phyloP scores from a whole-genome alignment of 1,140 invertebrate genomes.

The Drusus annulatus region DNA sequence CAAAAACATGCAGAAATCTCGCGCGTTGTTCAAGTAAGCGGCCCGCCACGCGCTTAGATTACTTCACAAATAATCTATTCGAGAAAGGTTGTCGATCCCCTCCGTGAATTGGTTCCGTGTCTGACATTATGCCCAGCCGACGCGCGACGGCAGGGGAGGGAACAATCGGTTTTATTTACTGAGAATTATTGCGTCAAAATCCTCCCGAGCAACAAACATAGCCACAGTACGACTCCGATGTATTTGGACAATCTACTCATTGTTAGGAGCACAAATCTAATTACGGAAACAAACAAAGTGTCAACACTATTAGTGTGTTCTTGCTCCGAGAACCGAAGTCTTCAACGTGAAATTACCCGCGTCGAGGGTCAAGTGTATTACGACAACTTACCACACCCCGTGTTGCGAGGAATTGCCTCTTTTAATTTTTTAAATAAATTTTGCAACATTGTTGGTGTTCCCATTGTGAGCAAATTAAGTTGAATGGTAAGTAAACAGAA shows the following conservation, averaged over 20 bases:
- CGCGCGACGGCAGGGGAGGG: neutral
- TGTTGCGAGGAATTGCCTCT: too few species aligned
- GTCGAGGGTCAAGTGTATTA: neutral
- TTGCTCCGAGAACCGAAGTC: too few species aligned
- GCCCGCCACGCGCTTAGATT: too few species aligned
- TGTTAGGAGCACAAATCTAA: neutral
- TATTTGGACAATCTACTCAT: neutral
- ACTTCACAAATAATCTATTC: too few species aligned
- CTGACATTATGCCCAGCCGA: slow-evolving; percentile 2
- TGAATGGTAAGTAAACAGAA: too few species aligned
- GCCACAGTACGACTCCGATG: neutral
- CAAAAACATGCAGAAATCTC: too few species aligned
- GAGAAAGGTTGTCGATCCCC: neutral
- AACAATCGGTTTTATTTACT: slow-evolving; percentile 32
- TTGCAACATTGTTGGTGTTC: too few species aligned
- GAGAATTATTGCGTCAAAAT: slow-evolving; percentile 15
- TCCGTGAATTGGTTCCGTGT: neutral
- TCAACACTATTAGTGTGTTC: too few species aligned
- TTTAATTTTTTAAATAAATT: too few species aligned
- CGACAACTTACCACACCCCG: neutral
- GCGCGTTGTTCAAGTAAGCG: too few species aligned
- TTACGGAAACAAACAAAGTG: too few species aligned
- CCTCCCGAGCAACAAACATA: slow-evolving; percentile 3
- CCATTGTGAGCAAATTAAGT: too few species aligned
- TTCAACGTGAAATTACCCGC: neutral